Evolutionary conservation across 2,797 vertebrate genomes (phyloP).

Genomic region (Oreochromis mossambicus): DNA sequence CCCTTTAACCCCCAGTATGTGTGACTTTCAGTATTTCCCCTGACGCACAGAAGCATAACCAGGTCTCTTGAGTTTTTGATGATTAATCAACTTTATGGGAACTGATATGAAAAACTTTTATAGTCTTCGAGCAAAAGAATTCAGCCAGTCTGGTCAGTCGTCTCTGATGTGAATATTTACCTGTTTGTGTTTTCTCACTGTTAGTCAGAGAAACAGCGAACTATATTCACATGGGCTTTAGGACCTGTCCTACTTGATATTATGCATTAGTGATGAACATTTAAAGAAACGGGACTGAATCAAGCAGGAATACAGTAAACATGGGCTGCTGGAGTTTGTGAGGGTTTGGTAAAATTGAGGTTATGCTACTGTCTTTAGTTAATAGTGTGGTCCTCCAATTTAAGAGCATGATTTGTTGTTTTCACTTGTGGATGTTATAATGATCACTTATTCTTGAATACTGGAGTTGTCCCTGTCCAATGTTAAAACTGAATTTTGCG

Average conservation of each 20-base stretch:
- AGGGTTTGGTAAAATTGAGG: neutral
- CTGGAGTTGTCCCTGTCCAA: neutral
- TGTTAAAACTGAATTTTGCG: neutral
- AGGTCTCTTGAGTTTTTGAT: neutral
- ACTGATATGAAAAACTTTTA: no score
- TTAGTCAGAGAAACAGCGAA: neutral
- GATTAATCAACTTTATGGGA: neutral
- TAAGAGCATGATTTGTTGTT: neutral
- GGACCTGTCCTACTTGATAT: neutral
- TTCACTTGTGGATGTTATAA: neutral
- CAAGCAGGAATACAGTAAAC: neutral
- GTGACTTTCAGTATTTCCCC: neutral
- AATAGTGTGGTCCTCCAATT: neutral
- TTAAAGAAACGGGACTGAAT: neutral
- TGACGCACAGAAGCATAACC: neutral
- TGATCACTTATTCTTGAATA: neutral
- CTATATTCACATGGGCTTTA: neutral
- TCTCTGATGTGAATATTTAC: neutral
- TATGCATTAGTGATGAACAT: neutral
- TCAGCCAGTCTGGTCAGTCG: neutral
- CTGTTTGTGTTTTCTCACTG: neutral
- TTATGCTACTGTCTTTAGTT: neutral
- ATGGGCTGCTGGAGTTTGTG: neutral
- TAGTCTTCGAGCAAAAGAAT: fast-evolving
- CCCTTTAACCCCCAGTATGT: neutral